Base-by-base conservation (phyloP, 2,113 vertebrate genomes). In the Geococcyx californianus region DNA sequence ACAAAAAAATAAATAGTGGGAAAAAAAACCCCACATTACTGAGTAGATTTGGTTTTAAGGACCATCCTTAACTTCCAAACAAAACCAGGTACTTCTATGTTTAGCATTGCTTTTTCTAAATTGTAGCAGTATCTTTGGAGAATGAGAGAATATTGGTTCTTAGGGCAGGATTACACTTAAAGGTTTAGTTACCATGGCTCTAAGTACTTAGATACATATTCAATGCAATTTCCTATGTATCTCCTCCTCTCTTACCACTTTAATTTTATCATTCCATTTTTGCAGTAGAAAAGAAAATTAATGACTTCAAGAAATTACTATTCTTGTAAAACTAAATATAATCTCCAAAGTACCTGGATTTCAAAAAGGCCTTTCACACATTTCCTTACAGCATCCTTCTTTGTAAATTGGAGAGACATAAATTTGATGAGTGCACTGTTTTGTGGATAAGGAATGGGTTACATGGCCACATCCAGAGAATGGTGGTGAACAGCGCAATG, bases 91-190 rank as follows among this genome's bases (percentile, higher is more conserved):
- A 21, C 4, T 58, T 89, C 40, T 84, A 33, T 81, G 84, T 81
- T 93, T 87, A 91, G 13, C 8, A 38, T 24, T 51, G 10, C 3
- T 6, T 66, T 81, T 84, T 73, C 54, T 72, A 52, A 42, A 47
- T 58, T 52, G 11, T 15, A 54, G 40, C 28, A 55, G 47, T 33
- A 78, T 59, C 47, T 84, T 86, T 59, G 29, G 47, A 59, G 33
- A 81, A 73, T 73, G 36, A 59, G 44, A 66, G 11, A 79, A 56
- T 54, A 66, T 49, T 29, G 7, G 5, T 59, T 83, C 75, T 80
- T 26, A 59, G 34, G 33, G 49, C n/a, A 91, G 72, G 73, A 95
- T 95, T 91, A 94, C 29, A 20, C 15, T 89, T 84, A 95, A 64
- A 77, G 45, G 68, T 17, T 96, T 94, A 89, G 42, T 63, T 87